Evolutionary conservation across 2,888 invertebrate species (phyloP).

Genomic region (Melitaea athalia): DNA sequence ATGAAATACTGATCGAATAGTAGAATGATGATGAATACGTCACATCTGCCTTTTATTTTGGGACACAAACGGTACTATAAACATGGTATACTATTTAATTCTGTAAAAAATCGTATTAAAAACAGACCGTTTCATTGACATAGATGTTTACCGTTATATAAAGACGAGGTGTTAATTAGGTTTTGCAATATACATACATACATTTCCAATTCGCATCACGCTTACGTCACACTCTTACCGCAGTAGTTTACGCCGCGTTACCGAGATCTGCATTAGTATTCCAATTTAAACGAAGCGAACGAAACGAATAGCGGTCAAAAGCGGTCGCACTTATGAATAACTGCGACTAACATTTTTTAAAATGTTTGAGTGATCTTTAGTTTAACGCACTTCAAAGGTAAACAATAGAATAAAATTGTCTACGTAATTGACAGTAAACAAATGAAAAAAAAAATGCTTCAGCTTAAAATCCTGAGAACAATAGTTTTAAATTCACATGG

Average conservation of each 20-base stretch:
- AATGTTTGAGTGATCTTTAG: slow-evolving; percentile 5
- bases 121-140: slow-evolving; percentile 63
- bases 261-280: slow-evolving; percentile 30
- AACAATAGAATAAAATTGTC: neutral
- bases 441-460: neutral
- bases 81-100: slow-evolving; percentile 1
- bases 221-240: slow-evolving; percentile 40
- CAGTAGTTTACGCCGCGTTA: slow-evolving; percentile 28
- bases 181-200: slow-evolving; percentile 48
- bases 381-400: neutral
- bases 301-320: slow-evolving; percentile 25
- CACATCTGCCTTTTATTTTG: neutral
- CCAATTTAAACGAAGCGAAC: slow-evolving; percentile 15
- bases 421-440: neutral
- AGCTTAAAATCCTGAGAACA: neutral
- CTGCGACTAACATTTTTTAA: neutral
- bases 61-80: neutral
- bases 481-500: slow-evolving; percentile 4
- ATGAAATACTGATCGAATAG: neutral
- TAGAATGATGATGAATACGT: neutral
- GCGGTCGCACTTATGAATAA: slow-evolving; percentile 6
- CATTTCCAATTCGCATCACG: slow-evolving; percentile 41
- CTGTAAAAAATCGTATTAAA: slow-evolving; percentile 19
- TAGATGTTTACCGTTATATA: slow-evolving; percentile 74
- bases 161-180: slow-evolving; percentile 59